These are phyloP conservation scores for Tetramorium alpestre DNA, from an alignment of 1,140 invertebrate species.

Conservation along the genomic window DNA sequence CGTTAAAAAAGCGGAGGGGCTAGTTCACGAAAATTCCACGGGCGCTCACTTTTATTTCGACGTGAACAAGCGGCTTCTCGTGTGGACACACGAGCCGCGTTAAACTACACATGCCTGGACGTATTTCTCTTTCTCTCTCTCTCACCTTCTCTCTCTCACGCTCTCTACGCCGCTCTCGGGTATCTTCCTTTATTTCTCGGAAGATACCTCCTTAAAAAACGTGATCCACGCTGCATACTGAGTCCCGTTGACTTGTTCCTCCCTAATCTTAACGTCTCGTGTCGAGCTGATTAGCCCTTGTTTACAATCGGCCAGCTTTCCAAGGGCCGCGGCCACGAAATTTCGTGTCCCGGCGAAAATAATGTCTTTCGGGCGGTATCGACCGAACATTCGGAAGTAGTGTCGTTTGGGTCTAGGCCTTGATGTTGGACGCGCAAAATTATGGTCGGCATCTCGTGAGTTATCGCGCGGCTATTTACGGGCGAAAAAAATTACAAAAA, in stretches of 20 bases:
- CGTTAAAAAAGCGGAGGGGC: slow-evolving; percentile 54
- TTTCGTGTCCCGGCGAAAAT: slow-evolving; percentile 26
- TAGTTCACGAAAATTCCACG: slow-evolving; percentile 60
- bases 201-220: slow-evolving; percentile 65
- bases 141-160: neutral
- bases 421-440: slow-evolving; percentile 38
- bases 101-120: slow-evolving; percentile 22
- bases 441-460: slow-evolving; percentile 48
- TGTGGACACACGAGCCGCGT: slow-evolving; percentile 50
- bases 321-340: slow-evolving; percentile 41
- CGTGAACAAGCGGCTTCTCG: slow-evolving; percentile 42
- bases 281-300: slow-evolving; percentile 80
- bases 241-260: slow-evolving; percentile 63
- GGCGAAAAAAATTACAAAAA: neutral
- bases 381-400: slow-evolving; percentile 49
- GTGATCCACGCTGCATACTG: slow-evolving; percentile 67
- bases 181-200: slow-evolving; percentile 61
- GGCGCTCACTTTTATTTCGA: slow-evolving; percentile 49
- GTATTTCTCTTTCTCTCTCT: neutral
- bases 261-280: slow-evolving; percentile 81
- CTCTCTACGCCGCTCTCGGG: neutral
- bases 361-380: slow-evolving; percentile 59
- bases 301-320: slow-evolving; percentile 76
- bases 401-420: slow-evolving; percentile 33
- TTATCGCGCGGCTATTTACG: slow-evolving; percentile 44